Conservation (phyloP, 2,888 invertebrate species). For the Noctua janthe region DNA sequence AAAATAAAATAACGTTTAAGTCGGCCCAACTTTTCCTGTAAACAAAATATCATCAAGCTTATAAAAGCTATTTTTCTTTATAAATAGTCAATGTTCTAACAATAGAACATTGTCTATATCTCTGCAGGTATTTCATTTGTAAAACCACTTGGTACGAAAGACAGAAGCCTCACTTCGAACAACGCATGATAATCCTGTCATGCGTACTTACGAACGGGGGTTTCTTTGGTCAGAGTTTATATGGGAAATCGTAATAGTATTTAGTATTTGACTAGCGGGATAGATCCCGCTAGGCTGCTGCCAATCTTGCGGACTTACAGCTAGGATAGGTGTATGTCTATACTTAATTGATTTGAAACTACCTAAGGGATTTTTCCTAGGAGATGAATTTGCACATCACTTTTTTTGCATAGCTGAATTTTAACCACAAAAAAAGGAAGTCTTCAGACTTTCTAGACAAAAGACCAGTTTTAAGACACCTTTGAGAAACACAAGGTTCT, state of each 20-base stretch:
- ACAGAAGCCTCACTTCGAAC: constrained; percentile 31
- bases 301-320: neutral
- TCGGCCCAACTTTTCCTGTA: constrained; percentile 27
- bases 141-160: neutral
- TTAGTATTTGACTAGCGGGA: neutral
- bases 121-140: constrained; percentile 46
- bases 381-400: neutral
- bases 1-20: constrained; percentile 16
- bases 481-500: no score
- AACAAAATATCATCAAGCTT: constrained; percentile 39
- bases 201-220: neutral
- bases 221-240: neutral
- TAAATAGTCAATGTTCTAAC: constrained; percentile 62
- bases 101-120: constrained; percentile 57
- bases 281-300: neutral
- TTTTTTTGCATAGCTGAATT: neutral
- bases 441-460: neutral
- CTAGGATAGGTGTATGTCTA: neutral
- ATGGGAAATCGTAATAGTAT: neutral
- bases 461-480: neutral
- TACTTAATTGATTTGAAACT: neutral
- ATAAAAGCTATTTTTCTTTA: constrained; percentile 48
- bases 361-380: no score
- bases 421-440: neutral
- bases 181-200: neutral